These are phyloP conservation scores for Protobothrops flavoviridis DNA, from an alignment of 2,113 vertebrate species.

Conservation along the genomic window DNA sequence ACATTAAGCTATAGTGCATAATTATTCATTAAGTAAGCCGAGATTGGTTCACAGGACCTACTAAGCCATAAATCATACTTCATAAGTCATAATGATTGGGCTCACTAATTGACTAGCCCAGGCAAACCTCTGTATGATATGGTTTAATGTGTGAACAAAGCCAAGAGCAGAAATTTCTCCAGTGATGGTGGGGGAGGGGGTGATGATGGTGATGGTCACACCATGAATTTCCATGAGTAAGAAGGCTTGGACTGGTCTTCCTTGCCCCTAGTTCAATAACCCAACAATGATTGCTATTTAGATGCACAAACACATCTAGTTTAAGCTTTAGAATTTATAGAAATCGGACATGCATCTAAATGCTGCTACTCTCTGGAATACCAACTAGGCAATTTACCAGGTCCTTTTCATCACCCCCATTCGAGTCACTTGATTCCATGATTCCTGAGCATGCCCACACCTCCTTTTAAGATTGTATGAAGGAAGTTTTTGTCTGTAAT, in stretches of 20 bases:
- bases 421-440: background rate
- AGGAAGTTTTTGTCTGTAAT: background rate
- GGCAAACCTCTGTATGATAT: background rate
- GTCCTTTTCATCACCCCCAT: background rate
- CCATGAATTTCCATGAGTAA: too few species aligned
- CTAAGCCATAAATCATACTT: background rate
- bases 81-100: background rate
- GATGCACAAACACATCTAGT: background rate
- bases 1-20: background rate
- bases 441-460: background rate
- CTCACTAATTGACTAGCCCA: background rate
- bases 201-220: too few species aligned
- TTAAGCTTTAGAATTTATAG: background rate
- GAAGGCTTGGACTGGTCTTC: background rate
- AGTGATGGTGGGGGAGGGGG: background rate
- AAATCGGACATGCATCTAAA: background rate
- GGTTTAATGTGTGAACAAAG: background rate
- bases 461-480: background rate
- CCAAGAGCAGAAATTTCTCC: background rate
- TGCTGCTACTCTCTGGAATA: background rate
- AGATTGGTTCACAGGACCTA: background rate
- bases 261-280: background rate
- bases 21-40: background rate
- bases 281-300: background rate
- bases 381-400: background rate